A percentile compares a stretch with the other conserved stretches of the same genome.
These are phyloP conservation scores for Sclerurus mexicanus DNA, from an alignment of 2,113 vertebrate genomes.

Conservation along the genomic window DNA sequence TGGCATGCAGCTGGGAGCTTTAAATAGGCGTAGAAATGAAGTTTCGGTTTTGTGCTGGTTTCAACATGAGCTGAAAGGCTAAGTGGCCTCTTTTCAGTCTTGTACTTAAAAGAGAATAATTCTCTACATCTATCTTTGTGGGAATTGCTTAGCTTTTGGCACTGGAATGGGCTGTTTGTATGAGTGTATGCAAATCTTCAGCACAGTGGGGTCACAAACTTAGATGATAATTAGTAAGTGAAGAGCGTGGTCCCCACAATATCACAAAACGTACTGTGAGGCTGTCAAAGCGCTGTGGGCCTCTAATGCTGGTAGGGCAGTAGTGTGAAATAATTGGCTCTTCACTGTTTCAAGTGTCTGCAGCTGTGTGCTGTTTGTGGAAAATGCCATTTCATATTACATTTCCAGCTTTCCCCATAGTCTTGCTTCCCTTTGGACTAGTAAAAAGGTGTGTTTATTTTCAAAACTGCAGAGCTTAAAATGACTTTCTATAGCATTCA, in stretches of 20 bases:
- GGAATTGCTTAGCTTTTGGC: not conserved
- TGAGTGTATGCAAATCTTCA: not conserved
- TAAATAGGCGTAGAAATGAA: not conserved
- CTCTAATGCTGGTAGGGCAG: not conserved
- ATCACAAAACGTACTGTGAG: not conserved
- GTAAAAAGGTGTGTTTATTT: not conserved
- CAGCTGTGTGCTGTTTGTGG: not conserved
- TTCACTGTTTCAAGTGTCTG: not conserved
- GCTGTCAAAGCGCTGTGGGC: not conserved
- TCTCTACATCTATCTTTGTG: fast-evolving
- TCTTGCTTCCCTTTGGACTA: not conserved
- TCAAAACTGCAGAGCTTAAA: not conserved
- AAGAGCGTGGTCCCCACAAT: not conserved
- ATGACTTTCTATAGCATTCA: not conserved
- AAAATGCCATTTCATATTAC: not conserved
- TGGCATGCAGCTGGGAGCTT: fast-evolving
- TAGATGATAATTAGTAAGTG: not conserved
- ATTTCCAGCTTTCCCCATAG: not conserved
- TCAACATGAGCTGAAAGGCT: not conserved
- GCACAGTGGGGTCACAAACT: not conserved
- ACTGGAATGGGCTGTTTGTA: not conserved
- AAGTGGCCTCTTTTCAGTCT: not conserved
- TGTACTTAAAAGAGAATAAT: not conserved
- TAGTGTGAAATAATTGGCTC: not conserved
- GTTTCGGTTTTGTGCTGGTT: not conserved